A percentile compares a stretch with the other conserved stretches of the same genome.
These are phyloP conservation scores for zebrafish (Danio rerio) DNA, from an alignment of 2,113 vertebrate genomes.

Conservation along the genomic window GRCz12tu NC_133178.1:34714501-34715000, in stretches of 20 bases:
- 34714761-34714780: constrained; percentile 85
- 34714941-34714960: no score
- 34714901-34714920: no score
- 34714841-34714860: constrained; percentile 74
- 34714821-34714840: constrained; percentile 87
- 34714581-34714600: background rate
- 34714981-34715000: no score
- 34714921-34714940: no score
- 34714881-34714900: no score
- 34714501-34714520: no score
- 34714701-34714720: constrained; percentile 89
- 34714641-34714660: constrained; percentile 89
- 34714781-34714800: constrained; percentile 88
- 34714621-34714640: background rate
- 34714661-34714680: constrained; percentile 87
- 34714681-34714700: constrained; percentile 90
- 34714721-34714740: constrained; percentile 87
- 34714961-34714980: no score
- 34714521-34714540: no score
- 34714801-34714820: constrained; percentile 89
- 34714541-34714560: no score
- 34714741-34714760: constrained; percentile 91
- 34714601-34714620: background rate
- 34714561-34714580: no score
- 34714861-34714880: background rate